phyloP scores from a whole-genome alignment of 2,113 vertebrate genomes.

The Tetrao urogallus region DNA sequence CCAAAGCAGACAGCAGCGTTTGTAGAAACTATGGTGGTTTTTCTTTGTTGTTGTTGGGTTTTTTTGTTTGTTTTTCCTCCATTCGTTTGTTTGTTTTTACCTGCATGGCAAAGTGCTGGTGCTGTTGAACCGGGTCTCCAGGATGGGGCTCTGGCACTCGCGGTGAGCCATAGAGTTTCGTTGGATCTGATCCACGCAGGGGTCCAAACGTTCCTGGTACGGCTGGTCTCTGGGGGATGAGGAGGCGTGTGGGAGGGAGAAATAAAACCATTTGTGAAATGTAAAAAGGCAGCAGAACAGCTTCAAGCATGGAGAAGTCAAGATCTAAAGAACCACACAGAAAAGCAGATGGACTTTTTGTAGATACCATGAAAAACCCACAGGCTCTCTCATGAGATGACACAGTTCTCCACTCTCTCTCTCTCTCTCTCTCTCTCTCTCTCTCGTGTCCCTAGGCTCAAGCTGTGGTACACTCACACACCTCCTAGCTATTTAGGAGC shows the following conservation, averaged over 20 bases:
- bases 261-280: background rate
- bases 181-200: slow-evolving; percentile 82
- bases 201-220: slow-evolving; percentile 81
- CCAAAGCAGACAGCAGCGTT: background rate
- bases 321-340: background rate
- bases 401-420: background rate
- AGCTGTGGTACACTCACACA: background rate
- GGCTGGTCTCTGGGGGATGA: slow-evolving; percentile 48
- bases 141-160: slow-evolving; percentile 82
- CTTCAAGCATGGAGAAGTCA: background rate
- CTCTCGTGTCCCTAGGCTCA: fast-evolving
- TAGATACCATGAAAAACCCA: background rate
- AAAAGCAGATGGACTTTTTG: fast-evolving
- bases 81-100: slow-evolving; percentile 62
- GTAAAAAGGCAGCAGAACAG: background rate
- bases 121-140: slow-evolving; percentile 79
- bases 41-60: too few species aligned
- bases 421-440: background rate
- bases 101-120: slow-evolving; percentile 86
- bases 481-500: background rate
- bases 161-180: slow-evolving; percentile 76
- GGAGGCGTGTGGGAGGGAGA: background rate
- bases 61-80: background rate
- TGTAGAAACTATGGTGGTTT: background rate
- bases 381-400: fast-evolving